Evolutionary conservation across 2,888 invertebrate species (phyloP).

Genomic region (Gastracanthus pulcherrimus): DNA sequence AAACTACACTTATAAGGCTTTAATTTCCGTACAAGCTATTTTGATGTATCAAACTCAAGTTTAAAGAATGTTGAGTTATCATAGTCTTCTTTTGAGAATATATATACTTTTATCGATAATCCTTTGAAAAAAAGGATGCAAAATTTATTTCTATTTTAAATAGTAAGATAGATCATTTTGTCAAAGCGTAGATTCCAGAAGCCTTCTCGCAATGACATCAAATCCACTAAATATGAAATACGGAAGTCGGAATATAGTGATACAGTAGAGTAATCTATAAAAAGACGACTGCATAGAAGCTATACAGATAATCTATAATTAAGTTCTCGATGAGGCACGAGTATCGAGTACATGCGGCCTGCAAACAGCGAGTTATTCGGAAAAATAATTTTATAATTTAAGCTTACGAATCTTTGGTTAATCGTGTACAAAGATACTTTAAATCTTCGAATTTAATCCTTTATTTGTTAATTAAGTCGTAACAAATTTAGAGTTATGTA

Average conservation of each 20-base stretch:
- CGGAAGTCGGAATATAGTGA: slow-evolving; percentile 23
- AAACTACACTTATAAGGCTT: no score
- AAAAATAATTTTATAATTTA: slow-evolving; percentile 29
- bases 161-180: no score
- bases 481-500: no score
- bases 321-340: slow-evolving; percentile 23
- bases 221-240: background rate
- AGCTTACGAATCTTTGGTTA: no score
- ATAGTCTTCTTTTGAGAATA: no score
- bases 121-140: background rate
- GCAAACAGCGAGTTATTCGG: background rate
- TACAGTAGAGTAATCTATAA: slow-evolving; percentile 29
- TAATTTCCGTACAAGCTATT: no score
- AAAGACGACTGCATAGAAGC: slow-evolving; percentile 32
- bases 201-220: background rate
- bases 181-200: background rate
- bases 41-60: no score
- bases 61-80: no score
- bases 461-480: background rate
- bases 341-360: slow-evolving; percentile 1
- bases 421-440: no score
- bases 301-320: slow-evolving; percentile 50
- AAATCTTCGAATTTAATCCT: no score
- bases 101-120: no score
- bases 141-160: background rate